These are phyloP conservation scores for Lampris incognitus DNA, from an alignment of 2,113 vertebrate species.

Conservation along the genomic window DNA sequence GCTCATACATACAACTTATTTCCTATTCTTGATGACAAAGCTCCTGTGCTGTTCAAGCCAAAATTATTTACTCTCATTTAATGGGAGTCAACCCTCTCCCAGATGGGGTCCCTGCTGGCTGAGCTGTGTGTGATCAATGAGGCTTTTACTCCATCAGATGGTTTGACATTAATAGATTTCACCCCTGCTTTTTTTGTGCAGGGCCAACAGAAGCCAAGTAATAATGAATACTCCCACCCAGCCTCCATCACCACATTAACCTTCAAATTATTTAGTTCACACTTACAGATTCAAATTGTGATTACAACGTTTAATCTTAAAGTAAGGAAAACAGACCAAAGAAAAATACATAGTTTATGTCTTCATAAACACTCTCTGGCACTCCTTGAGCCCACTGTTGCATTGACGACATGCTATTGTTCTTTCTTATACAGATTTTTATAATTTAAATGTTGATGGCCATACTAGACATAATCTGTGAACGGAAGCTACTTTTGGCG, in stretches of 20 bases:
- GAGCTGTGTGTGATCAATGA: constrained; percentile 38
- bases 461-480: too few species aligned
- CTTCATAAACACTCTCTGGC: too few species aligned
- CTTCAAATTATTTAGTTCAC: background rate
- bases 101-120: constrained; percentile 21
- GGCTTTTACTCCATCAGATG: constrained; percentile 43
- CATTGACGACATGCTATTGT: too few species aligned
- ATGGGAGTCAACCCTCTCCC: constrained; percentile 12
- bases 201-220: background rate
- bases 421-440: too few species aligned
- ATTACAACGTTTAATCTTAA: too few species aligned
- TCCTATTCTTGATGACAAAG: background rate
- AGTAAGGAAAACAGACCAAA: too few species aligned
- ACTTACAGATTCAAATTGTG: too few species aligned
- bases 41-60: background rate
- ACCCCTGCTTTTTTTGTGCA: constrained; percentile 34
- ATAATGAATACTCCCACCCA: too few species aligned
- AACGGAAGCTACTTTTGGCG: too few species aligned
- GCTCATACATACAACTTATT: background rate
- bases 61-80: constrained; percentile 2
- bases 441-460: too few species aligned
- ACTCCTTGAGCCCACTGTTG: too few species aligned
- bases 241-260: background rate
- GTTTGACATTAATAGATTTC: constrained; percentile 12
- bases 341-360: too few species aligned